Evolutionary conservation across 2,888 invertebrate species (phyloP).

Genomic region (Athalia cordata): DNA sequence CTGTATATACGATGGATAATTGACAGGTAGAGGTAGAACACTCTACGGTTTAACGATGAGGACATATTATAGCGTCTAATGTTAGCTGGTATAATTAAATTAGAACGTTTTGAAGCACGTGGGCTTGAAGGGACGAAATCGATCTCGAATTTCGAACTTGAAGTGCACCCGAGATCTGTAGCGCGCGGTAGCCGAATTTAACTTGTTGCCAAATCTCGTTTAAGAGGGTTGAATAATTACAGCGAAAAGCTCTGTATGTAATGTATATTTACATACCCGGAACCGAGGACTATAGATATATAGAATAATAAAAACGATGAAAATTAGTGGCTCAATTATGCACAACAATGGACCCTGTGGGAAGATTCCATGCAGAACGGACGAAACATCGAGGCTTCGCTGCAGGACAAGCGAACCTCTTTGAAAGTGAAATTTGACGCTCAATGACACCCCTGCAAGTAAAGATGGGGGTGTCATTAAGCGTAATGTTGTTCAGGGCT

Average conservation of each 20-base stretch:
- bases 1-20: no score
- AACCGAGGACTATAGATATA: neutral
- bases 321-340: slow-evolving; percentile 34
- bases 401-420: slow-evolving; percentile 13
- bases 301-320: neutral
- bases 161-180: no score
- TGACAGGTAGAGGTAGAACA: no score
- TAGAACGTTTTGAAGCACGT: no score
- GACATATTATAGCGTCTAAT: no score
- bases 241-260: neutral
- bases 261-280: no score
- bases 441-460: slow-evolving; percentile 21
- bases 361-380: neutral
- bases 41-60: no score
- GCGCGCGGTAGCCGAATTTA: neutral
- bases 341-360: slow-evolving; percentile 10
- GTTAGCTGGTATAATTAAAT: no score
- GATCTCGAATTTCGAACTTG: no score
- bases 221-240: slow-evolving; percentile 12
- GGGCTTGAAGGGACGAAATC: no score
- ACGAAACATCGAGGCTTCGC: neutral
- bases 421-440: neutral
- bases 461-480: slow-evolving; percentile 7
- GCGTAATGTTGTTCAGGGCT: slow-evolving; percentile 33
- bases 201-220: slow-evolving; percentile 5